Base-by-base conservation (phyloP, 2,113 vertebrate genomes). In the Catagonus wagneri region DNA sequence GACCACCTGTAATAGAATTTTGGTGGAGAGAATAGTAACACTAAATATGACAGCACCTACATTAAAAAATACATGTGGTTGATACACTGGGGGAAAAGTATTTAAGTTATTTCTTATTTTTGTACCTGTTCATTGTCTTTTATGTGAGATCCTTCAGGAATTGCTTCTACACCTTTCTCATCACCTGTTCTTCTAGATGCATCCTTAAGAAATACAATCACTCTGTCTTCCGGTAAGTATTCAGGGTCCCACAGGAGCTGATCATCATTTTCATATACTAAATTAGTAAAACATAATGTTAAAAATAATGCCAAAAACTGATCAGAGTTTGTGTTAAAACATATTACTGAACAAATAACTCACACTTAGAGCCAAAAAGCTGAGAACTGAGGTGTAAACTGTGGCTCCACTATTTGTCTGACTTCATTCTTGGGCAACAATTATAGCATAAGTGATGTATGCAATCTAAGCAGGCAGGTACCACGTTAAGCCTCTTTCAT, bases 241-340 rank as follows among this genome's bases (percentile, higher is more conserved):
- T 99, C 99, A 0, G 99, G 99, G 90, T 99, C 99, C 99, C 99
- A 99, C 91, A 99, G 98, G 68, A 99, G 98, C 98, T 99, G 99
- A 98, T 99, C 99, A 61, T 99, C 99, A 2, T 99, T 99, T 97
- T 99, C 99, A 98, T 99, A 99, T 65, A 99, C 99, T 99, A 98
- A 20, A 96, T 80, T 50, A 86, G 58, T 39, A 93, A 94, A 97
- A 93, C 52, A 93, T 3, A 72, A 2, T 20, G 22, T 95, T 65
- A 85, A 75, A 50, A 92, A 69, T 50, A 71, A n/a, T n/a, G 14
- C 7, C 27, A 58, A 66, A 94, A 81, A 54, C 4, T 69, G 60
- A 79, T 13, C 63, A 14, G 22, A 87, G 29, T 81, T 50, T 88
- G 8, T 92, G 34, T 66, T 88, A 54, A 93, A 56, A 61, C 3